These are phyloP conservation scores for Papilio polyxenes DNA, from an alignment of 1,140 invertebrate genomes.

Conservation along the genomic window DNA sequence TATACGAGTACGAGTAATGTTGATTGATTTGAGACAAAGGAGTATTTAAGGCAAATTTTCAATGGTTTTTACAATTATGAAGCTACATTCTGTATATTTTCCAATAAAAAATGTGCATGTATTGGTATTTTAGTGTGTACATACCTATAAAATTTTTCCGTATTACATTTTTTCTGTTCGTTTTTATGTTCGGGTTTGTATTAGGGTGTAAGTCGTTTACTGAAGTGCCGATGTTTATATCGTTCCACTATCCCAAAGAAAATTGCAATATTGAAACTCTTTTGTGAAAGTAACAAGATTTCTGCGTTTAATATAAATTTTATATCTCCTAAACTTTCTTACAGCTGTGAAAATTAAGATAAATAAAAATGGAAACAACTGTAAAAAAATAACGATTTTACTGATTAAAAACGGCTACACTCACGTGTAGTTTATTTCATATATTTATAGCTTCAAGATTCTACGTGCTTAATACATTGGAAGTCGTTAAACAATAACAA, in stretches of 20 bases:
- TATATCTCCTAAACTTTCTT: neutral
- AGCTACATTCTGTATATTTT: neutral
- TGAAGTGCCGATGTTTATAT: conserved; percentile 21
- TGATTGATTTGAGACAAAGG: too few relatives aligned
- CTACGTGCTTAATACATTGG: neutral
- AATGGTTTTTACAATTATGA: too few relatives aligned
- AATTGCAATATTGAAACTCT: conserved; percentile 26
- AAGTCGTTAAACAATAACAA: conserved; percentile 6
- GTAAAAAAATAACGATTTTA: neutral
- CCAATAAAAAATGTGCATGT: neutral
- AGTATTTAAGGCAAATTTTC: too few relatives aligned
- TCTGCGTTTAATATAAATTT: conserved; percentile 4
- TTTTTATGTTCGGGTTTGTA: conserved; percentile 18
- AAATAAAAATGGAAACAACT: neutral
- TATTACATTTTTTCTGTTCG: conserved; percentile 9
- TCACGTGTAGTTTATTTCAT: too few relatives aligned
- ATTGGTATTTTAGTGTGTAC: conserved; percentile 8
- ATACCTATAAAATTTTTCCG: neutral
- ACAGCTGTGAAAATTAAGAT: neutral
- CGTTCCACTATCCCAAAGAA: conserved; percentile 26
- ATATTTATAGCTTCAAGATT: neutral
- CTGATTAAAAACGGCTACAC: neutral
- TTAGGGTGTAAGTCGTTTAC: conserved; percentile 25
- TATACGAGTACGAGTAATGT: too few relatives aligned
- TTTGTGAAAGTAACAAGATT: conserved; percentile 24